Conservation (phyloP, 2,888 invertebrate genomes). For the Tupiocoris notatus region DNA sequence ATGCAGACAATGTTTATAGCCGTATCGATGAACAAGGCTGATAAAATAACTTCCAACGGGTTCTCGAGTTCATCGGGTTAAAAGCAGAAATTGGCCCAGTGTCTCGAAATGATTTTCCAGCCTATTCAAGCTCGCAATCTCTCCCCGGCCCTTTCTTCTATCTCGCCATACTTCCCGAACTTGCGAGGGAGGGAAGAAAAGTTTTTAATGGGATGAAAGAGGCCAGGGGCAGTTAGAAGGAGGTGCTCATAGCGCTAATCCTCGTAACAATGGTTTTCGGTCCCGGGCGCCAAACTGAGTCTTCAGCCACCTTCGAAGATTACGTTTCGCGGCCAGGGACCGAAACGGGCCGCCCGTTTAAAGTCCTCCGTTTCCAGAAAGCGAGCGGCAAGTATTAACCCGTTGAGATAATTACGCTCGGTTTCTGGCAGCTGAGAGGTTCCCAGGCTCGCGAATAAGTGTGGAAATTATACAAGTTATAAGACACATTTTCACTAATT, state of each 20-base stretch:
- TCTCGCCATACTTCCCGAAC: constrained; percentile 6
- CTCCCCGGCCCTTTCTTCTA: not conserved
- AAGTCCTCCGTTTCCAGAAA: constrained; percentile 1
- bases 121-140: constrained; percentile 18
- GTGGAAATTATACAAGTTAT: constrained; percentile 21
- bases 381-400: constrained; percentile 19
- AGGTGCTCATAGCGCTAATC: constrained; percentile 11
- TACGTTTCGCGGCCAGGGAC: not conserved
- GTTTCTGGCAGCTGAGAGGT: not conserved
- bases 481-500: constrained; percentile 16
- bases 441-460: constrained; percentile 3
- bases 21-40: not conserved
- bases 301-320: not conserved
- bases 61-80: not conserved
- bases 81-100: constrained; percentile 10
- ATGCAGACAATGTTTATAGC: no score
- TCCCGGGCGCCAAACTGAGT: constrained; percentile 10
- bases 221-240: not conserved
- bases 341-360: not conserved
- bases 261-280: constrained; percentile 11
- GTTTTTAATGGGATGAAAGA: constrained; percentile 12
- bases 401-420: constrained; percentile 18
- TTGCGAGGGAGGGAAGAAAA: constrained; percentile 21
- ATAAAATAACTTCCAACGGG: not conserved
- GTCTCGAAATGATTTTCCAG: constrained; percentile 7